Evolutionary conservation across 2,113 vertebrate species (phyloP).

Genomic region (Octodon degus): DNA sequence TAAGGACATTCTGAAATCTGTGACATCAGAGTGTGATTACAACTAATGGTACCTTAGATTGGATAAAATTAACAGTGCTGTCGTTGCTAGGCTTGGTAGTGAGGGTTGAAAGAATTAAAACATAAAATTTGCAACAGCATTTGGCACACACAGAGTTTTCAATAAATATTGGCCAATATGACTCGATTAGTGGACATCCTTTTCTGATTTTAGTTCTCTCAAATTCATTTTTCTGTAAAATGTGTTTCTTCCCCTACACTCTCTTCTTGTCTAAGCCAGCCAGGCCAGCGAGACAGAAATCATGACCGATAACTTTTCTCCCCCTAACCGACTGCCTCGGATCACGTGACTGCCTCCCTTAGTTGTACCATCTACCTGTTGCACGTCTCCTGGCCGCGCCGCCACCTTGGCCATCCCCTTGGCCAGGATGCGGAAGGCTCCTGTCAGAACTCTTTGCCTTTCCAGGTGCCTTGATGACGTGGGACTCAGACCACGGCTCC

Average conservation of each 20-base stretch:
- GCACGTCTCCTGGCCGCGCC: neutral
- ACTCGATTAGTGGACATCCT: neutral
- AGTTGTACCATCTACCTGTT: neutral
- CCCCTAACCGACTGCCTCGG: neutral
- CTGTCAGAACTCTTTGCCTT: neutral
- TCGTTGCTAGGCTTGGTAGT: neutral
- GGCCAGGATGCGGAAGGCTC: neutral
- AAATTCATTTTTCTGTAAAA: conserved; percentile 33
- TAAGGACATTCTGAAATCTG: neutral
- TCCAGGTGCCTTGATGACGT: neutral
- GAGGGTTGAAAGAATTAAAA: neutral
- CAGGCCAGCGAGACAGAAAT: neutral
- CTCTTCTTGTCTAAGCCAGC: neutral
- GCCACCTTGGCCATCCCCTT: neutral
- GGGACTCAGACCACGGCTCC: neutral
- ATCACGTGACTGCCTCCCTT: neutral
- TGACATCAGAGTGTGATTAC: neutral
- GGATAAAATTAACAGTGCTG: neutral
- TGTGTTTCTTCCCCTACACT: neutral
- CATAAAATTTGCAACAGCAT: neutral
- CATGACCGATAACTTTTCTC: neutral
- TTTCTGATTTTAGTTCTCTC: neutral
- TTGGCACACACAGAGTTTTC: neutral
- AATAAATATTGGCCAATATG: neutral
- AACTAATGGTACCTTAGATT: neutral